Evolutionary conservation across 2,797 vertebrate species (phyloP).

Genomic region (Tragelaphus eurycerus): DNA sequence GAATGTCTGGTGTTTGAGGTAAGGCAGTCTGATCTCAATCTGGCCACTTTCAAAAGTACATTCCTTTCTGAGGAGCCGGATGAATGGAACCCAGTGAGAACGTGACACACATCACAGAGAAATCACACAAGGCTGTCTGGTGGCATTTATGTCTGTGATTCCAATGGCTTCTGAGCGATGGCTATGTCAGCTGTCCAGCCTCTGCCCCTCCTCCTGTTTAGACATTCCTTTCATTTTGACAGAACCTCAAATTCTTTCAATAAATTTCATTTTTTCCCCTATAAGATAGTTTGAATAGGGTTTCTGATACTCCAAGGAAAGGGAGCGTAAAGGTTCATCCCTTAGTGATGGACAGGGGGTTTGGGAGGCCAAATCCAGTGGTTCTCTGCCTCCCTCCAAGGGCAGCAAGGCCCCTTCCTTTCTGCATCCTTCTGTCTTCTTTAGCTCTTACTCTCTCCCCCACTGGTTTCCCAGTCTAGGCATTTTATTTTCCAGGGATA

Average conservation of each 20-base stretch:
- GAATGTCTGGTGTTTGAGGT: neutral
- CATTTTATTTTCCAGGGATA: conserved; percentile 79
- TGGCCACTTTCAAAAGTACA: neutral
- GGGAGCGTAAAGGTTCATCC: neutral
- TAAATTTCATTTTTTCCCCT: neutral
- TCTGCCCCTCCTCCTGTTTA: neutral
- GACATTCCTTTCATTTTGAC: neutral
- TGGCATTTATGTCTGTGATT: neutral
- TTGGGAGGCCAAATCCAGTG: neutral
- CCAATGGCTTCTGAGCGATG: neutral
- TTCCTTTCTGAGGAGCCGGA: neutral
- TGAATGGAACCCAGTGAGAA: neutral
- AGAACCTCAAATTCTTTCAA: neutral
- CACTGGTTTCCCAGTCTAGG: neutral
- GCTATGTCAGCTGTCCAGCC: neutral
- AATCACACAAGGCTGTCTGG: neutral
- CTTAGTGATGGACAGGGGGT: neutral
- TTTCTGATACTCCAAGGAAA: neutral
- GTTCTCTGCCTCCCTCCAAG: neutral
- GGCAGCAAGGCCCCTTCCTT: neutral
- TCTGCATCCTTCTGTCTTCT: neutral
- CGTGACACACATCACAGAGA: neutral
- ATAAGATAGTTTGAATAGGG: neutral
- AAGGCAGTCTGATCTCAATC: neutral
- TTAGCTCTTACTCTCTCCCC: neutral